Percentiles rank a stretch among this genome's conserved stretches.
These are phyloP conservation scores for Uropsilus gracilis DNA, from an alignment of 2,113 vertebrate species.

Conservation along the genomic window DNA sequence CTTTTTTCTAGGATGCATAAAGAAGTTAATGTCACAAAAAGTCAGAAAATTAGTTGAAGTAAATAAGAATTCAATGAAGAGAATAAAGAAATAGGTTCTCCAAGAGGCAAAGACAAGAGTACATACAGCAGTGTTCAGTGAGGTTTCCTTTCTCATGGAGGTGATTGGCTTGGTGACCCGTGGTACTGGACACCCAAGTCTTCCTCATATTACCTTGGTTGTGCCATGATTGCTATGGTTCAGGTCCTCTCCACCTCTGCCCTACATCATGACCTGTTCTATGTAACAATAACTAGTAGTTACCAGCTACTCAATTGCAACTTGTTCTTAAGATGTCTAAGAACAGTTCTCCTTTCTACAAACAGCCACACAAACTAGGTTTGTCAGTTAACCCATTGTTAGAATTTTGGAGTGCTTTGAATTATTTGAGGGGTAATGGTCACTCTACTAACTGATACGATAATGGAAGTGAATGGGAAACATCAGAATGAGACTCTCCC, in stretches of 20 bases:
- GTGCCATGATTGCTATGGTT: no score
- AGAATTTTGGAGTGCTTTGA: neutral
- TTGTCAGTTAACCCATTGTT: neutral
- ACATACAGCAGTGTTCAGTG: neutral
- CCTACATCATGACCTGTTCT: neutral
- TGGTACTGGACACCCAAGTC: fast-evolving
- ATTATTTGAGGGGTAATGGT: neutral
- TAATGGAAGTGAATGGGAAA: neutral
- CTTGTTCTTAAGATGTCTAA: neutral
- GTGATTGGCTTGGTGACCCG: neutral
- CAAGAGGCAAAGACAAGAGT: neutral
- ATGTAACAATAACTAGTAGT: neutral
- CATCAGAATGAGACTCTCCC: neutral
- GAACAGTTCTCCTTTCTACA: neutral
- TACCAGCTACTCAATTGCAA: neutral
- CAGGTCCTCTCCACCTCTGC: neutral
- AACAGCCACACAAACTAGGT: no score
- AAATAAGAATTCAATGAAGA: conserved; percentile 39
- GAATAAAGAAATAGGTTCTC: neutral
- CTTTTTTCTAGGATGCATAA: neutral
- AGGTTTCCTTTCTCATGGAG: neutral
- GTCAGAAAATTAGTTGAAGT: neutral
- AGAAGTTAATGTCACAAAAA: neutral
- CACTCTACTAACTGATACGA: neutral
- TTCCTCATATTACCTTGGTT: neutral